phyloP scores from a whole-genome alignment of 1,140 invertebrate genomes.

The Ditylenchus dipsaci region DNA sequence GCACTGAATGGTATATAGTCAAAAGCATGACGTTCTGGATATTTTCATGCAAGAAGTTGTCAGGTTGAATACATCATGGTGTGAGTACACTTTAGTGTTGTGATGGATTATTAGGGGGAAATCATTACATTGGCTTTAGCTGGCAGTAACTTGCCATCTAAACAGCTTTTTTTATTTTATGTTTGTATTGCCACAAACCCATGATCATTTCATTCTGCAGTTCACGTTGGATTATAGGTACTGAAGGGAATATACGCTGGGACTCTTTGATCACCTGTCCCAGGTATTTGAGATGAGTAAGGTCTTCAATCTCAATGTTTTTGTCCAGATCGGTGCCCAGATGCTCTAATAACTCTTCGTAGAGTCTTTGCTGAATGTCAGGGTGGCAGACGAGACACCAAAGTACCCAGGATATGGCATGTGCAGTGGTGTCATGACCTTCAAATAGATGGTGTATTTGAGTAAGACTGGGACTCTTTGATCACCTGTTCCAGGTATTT shows the following conservation, averaged over 20 bases:
- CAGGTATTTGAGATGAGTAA: conserved; percentile 75
- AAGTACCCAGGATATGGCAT: conserved; percentile 26
- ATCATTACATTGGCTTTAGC: conserved; percentile 66
- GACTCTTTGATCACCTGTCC: conserved; percentile 77
- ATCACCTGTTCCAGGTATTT: no score
- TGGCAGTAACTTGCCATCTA: conserved; percentile 48
- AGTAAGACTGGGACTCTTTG: no score
- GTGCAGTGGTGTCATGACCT: conserved; percentile 34
- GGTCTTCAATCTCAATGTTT: conserved; percentile 71
- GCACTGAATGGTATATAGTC: conserved; percentile 60
- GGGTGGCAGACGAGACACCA: conserved; percentile 34
- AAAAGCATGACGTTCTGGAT: conserved; percentile 61
- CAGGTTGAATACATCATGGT: conserved; percentile 82
- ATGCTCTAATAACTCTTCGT: conserved; percentile 27
- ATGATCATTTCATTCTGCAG: conserved; percentile 61
- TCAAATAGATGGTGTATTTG: conserved; percentile 18
- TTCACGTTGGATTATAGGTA: conserved; percentile 59
- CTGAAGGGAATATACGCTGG: conserved; percentile 65
- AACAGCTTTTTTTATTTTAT: neutral
- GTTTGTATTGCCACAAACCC: conserved; percentile 23
- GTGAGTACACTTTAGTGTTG: conserved; percentile 66
- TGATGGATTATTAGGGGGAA: conserved; percentile 70
- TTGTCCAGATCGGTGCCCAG: conserved; percentile 23
- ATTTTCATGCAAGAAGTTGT: conserved; percentile 63
- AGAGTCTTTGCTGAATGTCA: conserved; percentile 30